Conservation (phyloP, 1,140 invertebrate genomes). For the Brachionus paranguensis region DNA sequence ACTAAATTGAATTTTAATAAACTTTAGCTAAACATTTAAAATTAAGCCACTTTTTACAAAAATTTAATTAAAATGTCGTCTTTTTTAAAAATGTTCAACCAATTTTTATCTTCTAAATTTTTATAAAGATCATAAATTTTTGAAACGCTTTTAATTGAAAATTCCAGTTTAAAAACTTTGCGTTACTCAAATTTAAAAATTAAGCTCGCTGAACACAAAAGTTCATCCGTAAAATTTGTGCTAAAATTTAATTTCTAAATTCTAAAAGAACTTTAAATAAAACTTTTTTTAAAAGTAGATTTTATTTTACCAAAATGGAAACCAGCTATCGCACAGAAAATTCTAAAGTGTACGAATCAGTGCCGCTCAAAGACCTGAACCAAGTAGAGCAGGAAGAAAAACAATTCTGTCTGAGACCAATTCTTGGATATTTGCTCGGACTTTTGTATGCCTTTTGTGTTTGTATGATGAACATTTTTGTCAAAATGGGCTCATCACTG, state of each 20-base stretch:
- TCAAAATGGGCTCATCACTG: slow-evolving; percentile 5
- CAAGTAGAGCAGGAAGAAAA: neutral
- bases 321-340: neutral
- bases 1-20: neutral
- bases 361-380: neutral
- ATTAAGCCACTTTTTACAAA: neutral
- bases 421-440: slow-evolving; percentile 12
- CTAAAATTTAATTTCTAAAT: neutral
- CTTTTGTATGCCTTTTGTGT: neutral
- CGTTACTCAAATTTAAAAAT: neutral
- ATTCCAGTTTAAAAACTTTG: neutral
- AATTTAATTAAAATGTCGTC: neutral
- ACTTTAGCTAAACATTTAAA: neutral
- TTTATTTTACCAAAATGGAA: neutral
- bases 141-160: neutral
- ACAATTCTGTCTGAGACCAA: neutral
- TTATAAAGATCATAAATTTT: neutral
- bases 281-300: neutral
- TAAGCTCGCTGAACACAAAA: neutral
- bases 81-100: neutral
- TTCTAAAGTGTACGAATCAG: neutral
- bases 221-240: neutral
- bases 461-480: slow-evolving; percentile 16
- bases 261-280: neutral
- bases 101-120: neutral